A percentile compares a stretch with the other conserved stretches of the same genome.
These are phyloP conservation scores for Acleris holmiana DNA, from an alignment of 2,888 invertebrate genomes.

Conservation along the genomic window DNA sequence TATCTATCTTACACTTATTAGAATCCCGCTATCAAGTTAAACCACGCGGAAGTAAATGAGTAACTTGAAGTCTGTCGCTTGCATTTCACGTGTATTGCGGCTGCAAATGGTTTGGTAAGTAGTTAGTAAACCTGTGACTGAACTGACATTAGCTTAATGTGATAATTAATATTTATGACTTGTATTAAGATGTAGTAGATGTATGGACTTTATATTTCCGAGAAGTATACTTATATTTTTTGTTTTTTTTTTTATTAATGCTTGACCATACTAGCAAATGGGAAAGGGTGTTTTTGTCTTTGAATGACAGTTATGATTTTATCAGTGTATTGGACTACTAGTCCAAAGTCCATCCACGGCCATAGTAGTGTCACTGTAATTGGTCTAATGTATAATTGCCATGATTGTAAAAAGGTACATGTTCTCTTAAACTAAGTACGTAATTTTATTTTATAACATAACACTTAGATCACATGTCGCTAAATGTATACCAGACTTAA, in stretches of 20 bases:
- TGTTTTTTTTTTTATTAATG: slow-evolving; percentile 42
- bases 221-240: slow-evolving; percentile 54
- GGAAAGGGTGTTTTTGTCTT: slow-evolving; percentile 35
- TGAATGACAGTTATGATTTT: slow-evolving; percentile 24
- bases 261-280: slow-evolving; percentile 47
- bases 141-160: slow-evolving; percentile 82
- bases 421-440: too few relatives aligned
- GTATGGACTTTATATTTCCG: slow-evolving; percentile 60
- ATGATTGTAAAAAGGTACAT: too few relatives aligned
- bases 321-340: background rate
- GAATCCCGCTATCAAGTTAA: too few relatives aligned
- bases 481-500: too few relatives aligned
- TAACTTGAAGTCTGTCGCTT: slow-evolving; percentile 2
- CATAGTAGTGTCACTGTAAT: too few relatives aligned
- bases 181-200: slow-evolving; percentile 70
- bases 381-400: too few relatives aligned
- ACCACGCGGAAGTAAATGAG: too few relatives aligned
- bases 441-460: too few relatives aligned
- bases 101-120: slow-evolving; percentile 51
- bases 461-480: too few relatives aligned
- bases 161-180: slow-evolving; percentile 82
- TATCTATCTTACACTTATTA: too few relatives aligned
- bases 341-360: too few relatives aligned
- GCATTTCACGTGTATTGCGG: slow-evolving; percentile 18
- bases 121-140: slow-evolving; percentile 74